phyloP scores from a whole-genome alignment of 2,888 invertebrate species.

The Acanthosepion pharaonis region DNA sequence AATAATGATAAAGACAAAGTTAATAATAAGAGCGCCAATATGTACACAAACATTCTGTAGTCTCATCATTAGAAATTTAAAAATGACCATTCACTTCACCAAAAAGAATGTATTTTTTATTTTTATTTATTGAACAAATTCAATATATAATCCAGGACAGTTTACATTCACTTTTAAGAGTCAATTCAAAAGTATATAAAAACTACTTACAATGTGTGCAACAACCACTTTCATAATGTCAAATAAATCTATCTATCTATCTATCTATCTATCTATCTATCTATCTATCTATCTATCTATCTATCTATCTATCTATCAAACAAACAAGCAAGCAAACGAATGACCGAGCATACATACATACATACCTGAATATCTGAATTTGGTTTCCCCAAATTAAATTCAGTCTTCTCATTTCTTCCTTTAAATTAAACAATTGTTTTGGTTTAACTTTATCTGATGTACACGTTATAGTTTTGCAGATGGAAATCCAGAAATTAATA shows the following conservation, averaged over 20 bases:
- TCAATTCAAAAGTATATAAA: background rate
- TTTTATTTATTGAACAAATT: background rate
- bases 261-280: slow-evolving; percentile 13
- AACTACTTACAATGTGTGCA: background rate
- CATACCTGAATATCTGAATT: background rate
- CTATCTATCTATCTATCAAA: background rate
- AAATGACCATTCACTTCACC: background rate
- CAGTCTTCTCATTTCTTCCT: background rate
- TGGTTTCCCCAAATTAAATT: background rate
- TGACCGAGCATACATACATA: background rate
- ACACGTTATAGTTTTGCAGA: too few relatives aligned
- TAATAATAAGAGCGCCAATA: background rate
- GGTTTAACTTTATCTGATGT: too few relatives aligned
- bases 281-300: background rate
- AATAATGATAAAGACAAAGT: background rate
- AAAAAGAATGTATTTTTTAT: background rate
- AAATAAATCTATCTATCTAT: background rate
- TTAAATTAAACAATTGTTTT: background rate
- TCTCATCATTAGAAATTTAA: background rate
- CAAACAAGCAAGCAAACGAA: background rate
- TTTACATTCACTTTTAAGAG: background rate
- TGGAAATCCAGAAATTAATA: background rate
- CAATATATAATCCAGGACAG: background rate
- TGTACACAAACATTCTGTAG: background rate
- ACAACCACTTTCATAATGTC: background rate